Base-by-base conservation (phyloP, 30 jellyfish, hydroid and myxozoan genomes). In the Chrysaora quinquecirrha region DNA sequence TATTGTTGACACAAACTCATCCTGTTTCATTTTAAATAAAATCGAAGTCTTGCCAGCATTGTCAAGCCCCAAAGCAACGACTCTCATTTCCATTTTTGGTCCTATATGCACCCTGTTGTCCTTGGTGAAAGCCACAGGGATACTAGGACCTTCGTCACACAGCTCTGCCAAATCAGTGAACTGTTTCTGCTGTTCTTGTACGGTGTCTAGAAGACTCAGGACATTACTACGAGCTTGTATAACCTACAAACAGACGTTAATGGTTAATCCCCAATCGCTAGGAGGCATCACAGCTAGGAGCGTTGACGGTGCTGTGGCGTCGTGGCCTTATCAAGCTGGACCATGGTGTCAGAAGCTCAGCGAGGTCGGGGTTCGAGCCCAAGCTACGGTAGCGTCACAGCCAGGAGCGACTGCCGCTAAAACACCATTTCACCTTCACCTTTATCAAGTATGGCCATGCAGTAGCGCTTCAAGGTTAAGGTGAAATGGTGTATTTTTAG, bases 51-150 rank as follows among this genome's bases (percentile, higher is more conserved):
- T 93, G 29, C 98, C 98, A 9, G 96, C 98, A 48, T 93, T 93
- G 77, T 93, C 98, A 82, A 93, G 75, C 7, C 98, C 98, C 63
- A 93, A 69, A 16, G 98, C 98, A 11, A 93, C 96, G 38, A 93
- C 97, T 31, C 98, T 52, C 98, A 93, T 93, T 58, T 93, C 98
- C 97, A 93, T 81, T 76, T 93, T 93, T 43, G 97, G 98, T 30
- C 98, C 98, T 20, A 93, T 86, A 86, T 93, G 98, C 71, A 93
- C 98, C 62, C 98, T 93, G 78, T 93, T 93, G 77, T 93, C 98
- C 84, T 93, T 93, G 1, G 98, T 93, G 48, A 93, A 93, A 1
- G 97, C 96, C 3, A 93, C 85, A 4, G 98, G 97, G 75, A 93
- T 87, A 48, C 85, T 69, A 1, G 98, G 80, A 3, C 92, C 98